phyloP scores from a whole-genome alignment of 2,888 invertebrate genomes.

The Gasteruption jaculator region DNA sequence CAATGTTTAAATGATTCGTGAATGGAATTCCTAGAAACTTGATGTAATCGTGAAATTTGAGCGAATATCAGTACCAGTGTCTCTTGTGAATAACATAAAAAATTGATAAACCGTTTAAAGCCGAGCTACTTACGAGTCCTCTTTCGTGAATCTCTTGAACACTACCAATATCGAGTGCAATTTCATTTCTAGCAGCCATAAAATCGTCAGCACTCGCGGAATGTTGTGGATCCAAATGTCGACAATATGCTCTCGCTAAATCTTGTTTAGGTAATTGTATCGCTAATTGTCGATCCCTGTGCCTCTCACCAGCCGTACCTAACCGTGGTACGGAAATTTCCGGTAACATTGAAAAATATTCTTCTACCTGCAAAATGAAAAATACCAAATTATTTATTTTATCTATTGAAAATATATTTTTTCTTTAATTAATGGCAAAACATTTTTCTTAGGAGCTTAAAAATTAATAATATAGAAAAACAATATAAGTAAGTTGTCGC shows the following conservation, averaged over 20 bases:
- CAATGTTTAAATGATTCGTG: no score
- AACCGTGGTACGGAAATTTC: constrained; percentile 63
- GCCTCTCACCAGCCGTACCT: constrained; percentile 75
- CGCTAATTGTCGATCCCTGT: constrained; percentile 77
- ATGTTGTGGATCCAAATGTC: constrained; percentile 75
- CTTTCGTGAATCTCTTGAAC: constrained; percentile 44
- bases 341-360: constrained; percentile 87
- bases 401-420: no score
- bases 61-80: no score
- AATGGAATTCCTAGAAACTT: no score
- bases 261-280: constrained; percentile 93
- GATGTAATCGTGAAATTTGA: no score
- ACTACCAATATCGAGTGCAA: constrained; percentile 88
- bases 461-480: constrained; percentile 1
- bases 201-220: constrained; percentile 88
- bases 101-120: constrained; percentile 38
- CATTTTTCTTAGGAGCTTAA: no score
- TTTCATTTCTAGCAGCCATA: constrained; percentile 89
- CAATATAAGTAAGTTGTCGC: no score
- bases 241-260: constrained; percentile 82
- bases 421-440: no score
- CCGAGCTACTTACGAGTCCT: constrained; percentile 34
- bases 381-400: no score
- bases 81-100: no score
- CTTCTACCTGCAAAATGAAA: constrained; percentile 74